A percentile compares a stretch with the other conserved stretches of the same genome.
Conservation (phyloP, 2,113 vertebrate species). For the Psilopsiagon aymara region DNA sequence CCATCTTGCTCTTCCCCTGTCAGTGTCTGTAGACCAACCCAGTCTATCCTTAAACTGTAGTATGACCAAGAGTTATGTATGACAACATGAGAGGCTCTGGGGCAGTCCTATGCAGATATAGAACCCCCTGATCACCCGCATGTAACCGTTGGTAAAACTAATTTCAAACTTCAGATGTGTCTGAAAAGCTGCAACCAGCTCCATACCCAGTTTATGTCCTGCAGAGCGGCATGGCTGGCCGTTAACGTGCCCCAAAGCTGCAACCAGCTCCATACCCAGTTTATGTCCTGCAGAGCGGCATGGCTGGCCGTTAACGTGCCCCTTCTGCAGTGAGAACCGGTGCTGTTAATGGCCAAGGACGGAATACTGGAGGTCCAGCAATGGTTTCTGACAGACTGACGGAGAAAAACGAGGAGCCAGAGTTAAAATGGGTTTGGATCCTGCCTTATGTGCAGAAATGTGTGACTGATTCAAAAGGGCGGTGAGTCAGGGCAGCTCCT, state of each 20-base stretch:
- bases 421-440: neutral
- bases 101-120: neutral
- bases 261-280: neutral
- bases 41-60: neutral
- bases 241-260: neutral
- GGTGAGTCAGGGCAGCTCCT: neutral
- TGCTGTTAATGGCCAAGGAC: neutral
- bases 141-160: neutral
- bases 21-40: neutral
- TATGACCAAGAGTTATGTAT: neutral
- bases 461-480: neutral
- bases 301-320: neutral
- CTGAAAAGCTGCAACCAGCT: neutral
- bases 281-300: neutral
- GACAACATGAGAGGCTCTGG: neutral
- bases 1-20: neutral
- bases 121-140: neutral
- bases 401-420: neutral
- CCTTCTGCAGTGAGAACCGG: neutral
- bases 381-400: neutral
- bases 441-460: neutral
- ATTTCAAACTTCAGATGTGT: neutral
- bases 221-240: neutral
- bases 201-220: accelerated
- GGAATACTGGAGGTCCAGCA: neutral